Percentiles rank a stretch among this genome's conserved stretches.
phyloP scores from a whole-genome alignment of 2,113 vertebrate species.

The Australoheros scitulus region DNA sequence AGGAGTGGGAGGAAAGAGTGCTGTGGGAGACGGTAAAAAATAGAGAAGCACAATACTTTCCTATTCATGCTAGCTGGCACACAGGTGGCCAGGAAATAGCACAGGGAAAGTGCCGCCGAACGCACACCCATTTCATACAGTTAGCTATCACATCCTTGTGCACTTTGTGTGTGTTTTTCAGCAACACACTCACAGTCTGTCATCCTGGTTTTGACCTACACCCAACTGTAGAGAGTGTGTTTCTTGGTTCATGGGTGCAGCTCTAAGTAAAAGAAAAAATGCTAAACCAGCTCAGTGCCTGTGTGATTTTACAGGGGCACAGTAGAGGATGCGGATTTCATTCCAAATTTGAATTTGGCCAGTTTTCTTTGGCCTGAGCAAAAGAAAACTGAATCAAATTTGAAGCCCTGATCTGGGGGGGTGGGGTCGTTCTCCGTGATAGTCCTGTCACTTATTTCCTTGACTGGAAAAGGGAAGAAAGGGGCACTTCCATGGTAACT shows the following conservation, averaged over 20 bases:
- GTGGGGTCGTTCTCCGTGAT: slow-evolving; percentile 1
- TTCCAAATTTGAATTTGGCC: slow-evolving; percentile 22
- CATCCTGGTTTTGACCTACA: slow-evolving; percentile 31
- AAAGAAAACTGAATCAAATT: slow-evolving; percentile 13
- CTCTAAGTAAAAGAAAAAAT: not conserved
- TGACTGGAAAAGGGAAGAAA: slow-evolving; percentile 53
- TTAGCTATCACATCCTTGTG: slow-evolving; percentile 38
- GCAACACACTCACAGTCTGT: slow-evolving; percentile 16
- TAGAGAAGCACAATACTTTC: slow-evolving; percentile 42
- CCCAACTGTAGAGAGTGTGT: slow-evolving; percentile 1
- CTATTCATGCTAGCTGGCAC: slow-evolving; percentile 41
- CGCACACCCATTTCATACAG: slow-evolving; percentile 47
- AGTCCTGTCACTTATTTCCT: slow-evolving; percentile 19
- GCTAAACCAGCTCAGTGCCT: not conserved
- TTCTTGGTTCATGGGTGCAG: slow-evolving; percentile 30
- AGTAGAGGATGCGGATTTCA: slow-evolving; percentile 29
- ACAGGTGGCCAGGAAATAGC: slow-evolving; percentile 63
- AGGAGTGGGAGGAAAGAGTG: slow-evolving; percentile 32
- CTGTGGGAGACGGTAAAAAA: slow-evolving; percentile 6
- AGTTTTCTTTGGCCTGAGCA: slow-evolving; percentile 35
- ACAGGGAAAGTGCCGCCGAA: slow-evolving; percentile 32
- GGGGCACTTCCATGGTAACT: slow-evolving; percentile 43
- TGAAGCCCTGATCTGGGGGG: not conserved
- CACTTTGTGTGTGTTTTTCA: not conserved
- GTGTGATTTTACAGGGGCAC: slow-evolving; percentile 24